Conservation (phyloP, 2,113 vertebrate species). For the Toxostoma redivivum region DNA sequence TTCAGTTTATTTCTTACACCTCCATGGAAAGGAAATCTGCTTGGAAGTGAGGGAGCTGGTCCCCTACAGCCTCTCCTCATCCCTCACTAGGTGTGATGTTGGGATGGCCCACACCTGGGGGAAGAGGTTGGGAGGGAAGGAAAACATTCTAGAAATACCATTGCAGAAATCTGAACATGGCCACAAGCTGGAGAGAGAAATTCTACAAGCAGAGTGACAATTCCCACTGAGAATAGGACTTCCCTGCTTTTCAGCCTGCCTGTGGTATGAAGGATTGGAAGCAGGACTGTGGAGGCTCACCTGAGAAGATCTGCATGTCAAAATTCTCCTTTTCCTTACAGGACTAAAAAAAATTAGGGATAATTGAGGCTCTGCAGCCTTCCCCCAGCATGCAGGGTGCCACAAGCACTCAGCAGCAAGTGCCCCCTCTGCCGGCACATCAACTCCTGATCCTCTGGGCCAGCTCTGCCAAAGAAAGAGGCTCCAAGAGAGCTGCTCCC, state of each 20-base stretch:
- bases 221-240: background rate
- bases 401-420: background rate
- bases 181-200: background rate
- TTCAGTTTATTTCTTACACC: background rate
- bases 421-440: background rate
- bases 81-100: too few relatives aligned
- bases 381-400: background rate
- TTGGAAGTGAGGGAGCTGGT: background rate
- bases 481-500: background rate
- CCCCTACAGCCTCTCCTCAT: background rate
- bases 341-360: background rate
- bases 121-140: background rate
- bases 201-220: background rate
- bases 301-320: background rate
- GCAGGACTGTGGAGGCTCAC: background rate
- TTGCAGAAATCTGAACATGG: rapidly evolving
- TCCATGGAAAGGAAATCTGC: background rate
- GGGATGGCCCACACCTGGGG: background rate
- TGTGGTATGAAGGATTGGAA: background rate
- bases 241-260: background rate
- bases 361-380: background rate
- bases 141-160: background rate
- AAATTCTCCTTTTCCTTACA: background rate
- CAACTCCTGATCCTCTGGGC: background rate
- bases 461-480: background rate